A percentile compares a stretch with the other conserved stretches of the same genome.
Conservation (phyloP, 1,140 invertebrate genomes). For the Cotesia typhae region DNA sequence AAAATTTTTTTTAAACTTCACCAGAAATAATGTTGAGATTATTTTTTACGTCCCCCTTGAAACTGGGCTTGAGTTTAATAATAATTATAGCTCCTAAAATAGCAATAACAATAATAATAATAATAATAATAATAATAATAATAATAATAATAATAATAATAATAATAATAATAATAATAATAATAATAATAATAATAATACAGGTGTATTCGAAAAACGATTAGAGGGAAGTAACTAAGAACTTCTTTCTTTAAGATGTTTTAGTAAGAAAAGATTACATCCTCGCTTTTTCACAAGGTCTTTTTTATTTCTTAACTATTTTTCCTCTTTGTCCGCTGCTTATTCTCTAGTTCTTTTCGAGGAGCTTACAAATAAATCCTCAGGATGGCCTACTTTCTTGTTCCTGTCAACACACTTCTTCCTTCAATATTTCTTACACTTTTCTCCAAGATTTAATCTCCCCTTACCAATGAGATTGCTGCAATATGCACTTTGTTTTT, state of each 20-base stretch:
- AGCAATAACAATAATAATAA: no score
- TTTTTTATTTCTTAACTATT: no score
- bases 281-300: neutral
- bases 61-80: neutral
- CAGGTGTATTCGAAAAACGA: neutral
- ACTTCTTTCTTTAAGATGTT: constrained; percentile 12
- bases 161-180: no score
- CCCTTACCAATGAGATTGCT: no score
- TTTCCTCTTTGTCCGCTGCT: no score
- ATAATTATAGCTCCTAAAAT: no score
- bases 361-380: constrained; percentile 15
- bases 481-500: no score
- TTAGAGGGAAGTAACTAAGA: constrained; percentile 8
- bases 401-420: constrained; percentile 10
- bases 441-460: no score
- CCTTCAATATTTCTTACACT: neutral
- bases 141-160: no score
- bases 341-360: neutral
- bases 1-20: neutral
- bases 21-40: neutral
- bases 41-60: neutral
- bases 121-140: no score
- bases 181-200: neutral
- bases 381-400: constrained; percentile 13
- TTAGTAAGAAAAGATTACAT: neutral